Percentiles rank a stretch among this genome's conserved stretches.
phyloP scores from a whole-genome alignment of 2,113 vertebrate genomes.

The Brachypodius melanocephalos region DNA sequence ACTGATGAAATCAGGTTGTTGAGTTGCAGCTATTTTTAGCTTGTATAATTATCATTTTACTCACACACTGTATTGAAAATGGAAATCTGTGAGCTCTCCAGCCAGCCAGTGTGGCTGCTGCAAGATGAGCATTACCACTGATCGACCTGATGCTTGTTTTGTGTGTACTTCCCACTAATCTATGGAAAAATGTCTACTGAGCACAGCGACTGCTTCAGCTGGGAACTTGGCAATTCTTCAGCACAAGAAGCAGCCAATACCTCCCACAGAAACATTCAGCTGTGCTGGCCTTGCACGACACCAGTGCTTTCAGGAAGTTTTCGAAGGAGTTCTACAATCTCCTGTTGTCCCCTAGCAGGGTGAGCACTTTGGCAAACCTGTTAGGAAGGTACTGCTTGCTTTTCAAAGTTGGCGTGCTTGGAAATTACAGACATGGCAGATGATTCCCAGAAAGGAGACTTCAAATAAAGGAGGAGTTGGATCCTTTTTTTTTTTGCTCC shows the following conservation, averaged over 20 bases:
- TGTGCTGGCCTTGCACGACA: neutral
- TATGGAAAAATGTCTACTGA: constrained; percentile 3
- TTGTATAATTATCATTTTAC: neutral
- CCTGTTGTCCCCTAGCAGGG: neutral
- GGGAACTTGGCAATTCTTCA: neutral
- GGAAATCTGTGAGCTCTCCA: neutral
- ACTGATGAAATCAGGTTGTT: neutral
- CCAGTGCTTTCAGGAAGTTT: neutral
- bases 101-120: neutral
- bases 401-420: neutral
- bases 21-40: neutral
- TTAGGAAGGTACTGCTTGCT: neutral
- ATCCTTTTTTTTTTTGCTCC: neutral
- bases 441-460: neutral
- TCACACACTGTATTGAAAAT: neutral
- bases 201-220: neutral
- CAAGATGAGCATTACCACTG: neutral
- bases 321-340: neutral
- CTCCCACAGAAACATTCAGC: constrained; percentile 3
- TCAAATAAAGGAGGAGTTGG: neutral
- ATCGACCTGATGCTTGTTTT: neutral
- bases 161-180: neutral
- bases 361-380: neutral
- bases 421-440: neutral
- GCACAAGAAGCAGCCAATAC: neutral